phyloP scores from a whole-genome alignment of 2,888 invertebrate genomes.

The Synanthedon andrenaeformis region DNA sequence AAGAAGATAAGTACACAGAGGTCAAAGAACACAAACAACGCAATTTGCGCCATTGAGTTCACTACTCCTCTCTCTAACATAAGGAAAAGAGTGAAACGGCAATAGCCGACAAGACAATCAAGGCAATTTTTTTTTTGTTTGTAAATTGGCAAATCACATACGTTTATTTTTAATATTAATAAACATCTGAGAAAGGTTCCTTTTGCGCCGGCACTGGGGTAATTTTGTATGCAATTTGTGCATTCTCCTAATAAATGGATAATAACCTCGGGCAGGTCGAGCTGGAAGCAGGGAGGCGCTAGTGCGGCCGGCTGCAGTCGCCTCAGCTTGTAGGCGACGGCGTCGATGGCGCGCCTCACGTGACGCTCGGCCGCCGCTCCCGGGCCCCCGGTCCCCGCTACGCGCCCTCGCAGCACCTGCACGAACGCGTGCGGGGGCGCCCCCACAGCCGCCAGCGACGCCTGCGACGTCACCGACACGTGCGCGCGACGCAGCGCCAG shows the following conservation, averaged over 20 bases:
- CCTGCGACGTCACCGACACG: conserved; percentile 34
- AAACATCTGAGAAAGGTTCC: no score
- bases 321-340: conserved; percentile 89
- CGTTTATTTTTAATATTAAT: no score
- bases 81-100: no score
- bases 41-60: no score
- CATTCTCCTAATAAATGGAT: no score
- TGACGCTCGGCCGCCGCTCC: conserved; percentile 29
- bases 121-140: no score
- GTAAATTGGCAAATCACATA: no score
- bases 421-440: conserved; percentile 47
- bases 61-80: no score
- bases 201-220: no score
- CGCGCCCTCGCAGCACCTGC: conserved; percentile 54
- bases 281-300: conserved; percentile 82
- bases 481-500: conserved; percentile 32
- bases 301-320: conserved; percentile 89
- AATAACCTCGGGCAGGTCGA: conserved; percentile 86
- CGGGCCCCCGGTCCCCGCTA: conserved; percentile 58
- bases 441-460: conserved; percentile 17
- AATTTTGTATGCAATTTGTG: no score
- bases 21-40: no score
- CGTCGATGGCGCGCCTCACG: conserved; percentile 71
- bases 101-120: no score
- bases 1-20: background rate